phyloP scores from a whole-genome alignment of 2,888 invertebrate species.

The Macrosiphum euphorbiae region DNA sequence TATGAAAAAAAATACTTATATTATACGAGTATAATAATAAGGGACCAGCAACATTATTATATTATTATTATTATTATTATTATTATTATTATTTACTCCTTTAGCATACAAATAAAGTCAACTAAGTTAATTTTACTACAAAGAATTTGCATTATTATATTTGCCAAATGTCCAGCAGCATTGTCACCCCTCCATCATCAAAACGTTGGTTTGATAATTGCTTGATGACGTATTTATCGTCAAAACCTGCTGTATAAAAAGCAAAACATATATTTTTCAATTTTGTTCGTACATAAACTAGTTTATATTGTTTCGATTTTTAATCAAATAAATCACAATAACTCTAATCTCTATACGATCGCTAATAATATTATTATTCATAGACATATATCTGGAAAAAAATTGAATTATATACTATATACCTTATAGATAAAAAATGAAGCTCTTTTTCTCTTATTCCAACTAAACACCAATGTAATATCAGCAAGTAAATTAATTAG shows the following conservation, averaged over 20 bases:
- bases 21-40: neutral
- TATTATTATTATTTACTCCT: neutral
- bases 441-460: neutral
- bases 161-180: neutral
- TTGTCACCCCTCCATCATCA: neutral
- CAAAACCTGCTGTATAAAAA: neutral
- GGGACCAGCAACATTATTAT: neutral
- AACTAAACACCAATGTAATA: neutral
- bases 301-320: neutral
- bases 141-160: neutral
- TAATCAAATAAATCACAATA: neutral
- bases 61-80: neutral
- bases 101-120: neutral
- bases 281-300: neutral
- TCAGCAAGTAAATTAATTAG: neutral
- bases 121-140: neutral
- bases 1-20: neutral
- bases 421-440: neutral
- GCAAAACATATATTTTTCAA: neutral
- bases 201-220: neutral
- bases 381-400: neutral
- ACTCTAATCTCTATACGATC: neutral
- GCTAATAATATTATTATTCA: neutral
- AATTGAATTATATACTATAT: neutral
- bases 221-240: neutral